Conservation (phyloP, 1,140 invertebrate species). For the Antheraea mylitta region DNA sequence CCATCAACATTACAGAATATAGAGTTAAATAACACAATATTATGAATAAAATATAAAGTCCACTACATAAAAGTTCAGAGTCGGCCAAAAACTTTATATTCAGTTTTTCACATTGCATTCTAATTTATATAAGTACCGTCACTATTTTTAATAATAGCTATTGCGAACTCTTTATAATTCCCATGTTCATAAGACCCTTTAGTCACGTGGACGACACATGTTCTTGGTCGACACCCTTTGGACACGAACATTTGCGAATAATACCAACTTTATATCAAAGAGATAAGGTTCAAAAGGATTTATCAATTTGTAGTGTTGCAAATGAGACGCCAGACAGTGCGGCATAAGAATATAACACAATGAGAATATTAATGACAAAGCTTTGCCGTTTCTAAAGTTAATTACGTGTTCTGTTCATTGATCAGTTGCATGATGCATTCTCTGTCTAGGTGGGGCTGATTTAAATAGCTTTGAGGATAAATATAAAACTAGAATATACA, state of each 20-base stretch:
- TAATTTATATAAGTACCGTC: neutral
- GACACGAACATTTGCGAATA: constrained; percentile 15
- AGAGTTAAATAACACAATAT: too few relatives aligned
- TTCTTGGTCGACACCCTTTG: constrained; percentile 40
- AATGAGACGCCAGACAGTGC: neutral
- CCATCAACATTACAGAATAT: too few relatives aligned
- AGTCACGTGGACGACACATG: constrained; percentile 41
- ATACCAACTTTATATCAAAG: constrained; percentile 2
- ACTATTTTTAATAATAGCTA: neutral
- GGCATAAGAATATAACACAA: constrained; percentile 12
- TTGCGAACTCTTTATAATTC: neutral
- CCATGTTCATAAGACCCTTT: constrained; percentile 1
- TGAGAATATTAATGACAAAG: constrained; percentile 23
- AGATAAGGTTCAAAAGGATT: constrained; percentile 13
- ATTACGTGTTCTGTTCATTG: constrained; percentile 7
- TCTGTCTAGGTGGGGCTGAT: neutral
- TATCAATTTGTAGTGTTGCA: neutral
- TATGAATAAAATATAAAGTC: too few relatives aligned
- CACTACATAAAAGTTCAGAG: too few relatives aligned
- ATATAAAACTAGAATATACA: too few relatives aligned
- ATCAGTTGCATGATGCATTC: neutral
- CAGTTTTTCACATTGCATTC: neutral
- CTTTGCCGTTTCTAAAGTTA: constrained; percentile 12
- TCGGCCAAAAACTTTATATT: too few relatives aligned
- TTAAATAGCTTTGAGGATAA: neutral